phyloP scores from a whole-genome alignment of 1,140 invertebrate species.

The Campoletis sonorensis region DNA sequence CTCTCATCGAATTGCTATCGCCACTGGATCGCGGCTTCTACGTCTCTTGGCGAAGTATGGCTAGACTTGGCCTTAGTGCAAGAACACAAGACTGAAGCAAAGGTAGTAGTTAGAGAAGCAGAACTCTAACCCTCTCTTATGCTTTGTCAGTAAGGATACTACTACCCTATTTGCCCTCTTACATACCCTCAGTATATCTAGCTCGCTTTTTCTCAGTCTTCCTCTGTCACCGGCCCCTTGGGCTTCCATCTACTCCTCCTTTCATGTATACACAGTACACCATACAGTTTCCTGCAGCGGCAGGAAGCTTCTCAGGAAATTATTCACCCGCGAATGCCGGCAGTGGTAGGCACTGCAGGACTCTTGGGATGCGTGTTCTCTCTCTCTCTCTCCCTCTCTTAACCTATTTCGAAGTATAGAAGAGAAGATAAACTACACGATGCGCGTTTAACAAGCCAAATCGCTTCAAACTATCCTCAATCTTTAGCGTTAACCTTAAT shows the following conservation, averaged over 20 bases:
- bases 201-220: slow-evolving; percentile 38
- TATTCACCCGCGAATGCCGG: slow-evolving; percentile 39
- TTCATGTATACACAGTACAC: slow-evolving; percentile 5
- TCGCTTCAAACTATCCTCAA: neutral
- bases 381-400: slow-evolving; percentile 4
- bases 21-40: neutral
- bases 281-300: slow-evolving; percentile 8
- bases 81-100: slow-evolving; percentile 36
- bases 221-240: slow-evolving; percentile 32
- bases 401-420: slow-evolving; percentile 1
- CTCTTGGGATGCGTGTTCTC: slow-evolving; percentile 24
- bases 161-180: slow-evolving; percentile 46
- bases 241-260: slow-evolving; percentile 29
- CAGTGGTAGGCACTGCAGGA: slow-evolving; percentile 16
- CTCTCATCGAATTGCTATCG: slow-evolving; percentile 20
- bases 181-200: slow-evolving; percentile 12
- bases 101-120: slow-evolving; percentile 31
- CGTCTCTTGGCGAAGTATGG: neutral
- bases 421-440: neutral
- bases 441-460: slow-evolving; percentile 13
- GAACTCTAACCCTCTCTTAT: slow-evolving; percentile 30
- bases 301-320: slow-evolving; percentile 38
- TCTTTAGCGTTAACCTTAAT: too few species aligned
- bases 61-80: slow-evolving; percentile 3
- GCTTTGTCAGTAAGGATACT: slow-evolving; percentile 8